phyloP scores from a whole-genome alignment of 1,140 invertebrate genomes.

The Chironomus tepperi region DNA sequence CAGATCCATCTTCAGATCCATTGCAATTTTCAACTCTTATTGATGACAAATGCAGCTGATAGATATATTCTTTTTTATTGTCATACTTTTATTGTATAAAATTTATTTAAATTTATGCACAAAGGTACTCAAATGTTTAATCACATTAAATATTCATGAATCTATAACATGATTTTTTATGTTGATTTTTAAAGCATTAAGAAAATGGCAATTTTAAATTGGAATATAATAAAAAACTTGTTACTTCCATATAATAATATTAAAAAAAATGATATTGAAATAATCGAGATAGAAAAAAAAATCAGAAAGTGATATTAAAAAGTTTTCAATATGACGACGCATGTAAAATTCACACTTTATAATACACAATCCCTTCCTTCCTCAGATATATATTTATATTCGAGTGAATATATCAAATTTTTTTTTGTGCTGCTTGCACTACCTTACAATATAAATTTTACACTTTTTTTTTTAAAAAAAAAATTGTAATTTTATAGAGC shows the following conservation, averaged over 20 bases:
- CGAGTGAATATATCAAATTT: neutral
- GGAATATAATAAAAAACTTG: no score
- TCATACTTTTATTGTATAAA: no score
- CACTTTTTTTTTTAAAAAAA: neutral
- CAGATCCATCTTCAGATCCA: no score
- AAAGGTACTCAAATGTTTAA: neutral
- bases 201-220: no score
- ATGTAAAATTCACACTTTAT: slow-evolving; percentile 9
- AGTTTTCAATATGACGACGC: neutral
- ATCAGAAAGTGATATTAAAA: neutral
- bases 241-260: no score
- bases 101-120: slow-evolving; percentile 6
- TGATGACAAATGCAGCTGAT: no score
- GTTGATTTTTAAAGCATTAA: neutral
- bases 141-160: slow-evolving; percentile 10
- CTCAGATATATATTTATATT: neutral
- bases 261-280: neutral
- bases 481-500: neutral
- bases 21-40: no score
- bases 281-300: neutral
- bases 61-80: no score
- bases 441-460: neutral
- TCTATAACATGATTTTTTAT: neutral
- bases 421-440: neutral
- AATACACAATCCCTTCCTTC: neutral